Conservation (phyloP, 2,113 vertebrate species). For the Passer montanus region DNA sequence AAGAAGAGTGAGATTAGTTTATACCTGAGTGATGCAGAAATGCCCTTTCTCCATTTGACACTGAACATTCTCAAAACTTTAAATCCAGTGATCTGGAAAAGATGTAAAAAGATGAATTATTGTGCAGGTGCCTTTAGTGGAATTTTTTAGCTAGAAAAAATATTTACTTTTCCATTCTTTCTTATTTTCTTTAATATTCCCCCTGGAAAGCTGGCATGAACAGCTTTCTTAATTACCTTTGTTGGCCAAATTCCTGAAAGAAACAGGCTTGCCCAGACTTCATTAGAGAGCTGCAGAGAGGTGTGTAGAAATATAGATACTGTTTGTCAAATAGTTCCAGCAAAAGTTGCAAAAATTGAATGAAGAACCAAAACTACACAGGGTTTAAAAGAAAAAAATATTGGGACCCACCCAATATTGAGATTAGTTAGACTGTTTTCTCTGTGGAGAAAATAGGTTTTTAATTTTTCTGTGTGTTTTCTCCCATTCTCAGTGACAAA, state of each 20-base stretch:
- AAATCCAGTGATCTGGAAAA: background rate
- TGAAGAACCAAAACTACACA: background rate
- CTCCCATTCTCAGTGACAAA: background rate
- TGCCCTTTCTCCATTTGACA: accelerated
- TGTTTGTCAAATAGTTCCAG: background rate
- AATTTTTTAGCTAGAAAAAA: background rate
- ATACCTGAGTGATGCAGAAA: background rate
- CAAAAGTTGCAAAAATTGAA: background rate
- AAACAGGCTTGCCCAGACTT: background rate
- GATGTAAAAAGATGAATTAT: background rate
- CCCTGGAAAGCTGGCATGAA: background rate
- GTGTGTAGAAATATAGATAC: background rate
- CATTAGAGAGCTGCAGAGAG: background rate
- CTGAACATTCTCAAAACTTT: background rate
- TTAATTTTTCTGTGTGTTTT: background rate
- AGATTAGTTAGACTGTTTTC: background rate
- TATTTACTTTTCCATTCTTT: background rate
- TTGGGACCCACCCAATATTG: background rate
- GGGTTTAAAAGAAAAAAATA: background rate
- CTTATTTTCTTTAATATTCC: background rate
- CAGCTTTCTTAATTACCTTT: background rate
- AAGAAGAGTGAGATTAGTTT: background rate
- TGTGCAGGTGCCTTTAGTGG: background rate
- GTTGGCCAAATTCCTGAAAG: background rate
- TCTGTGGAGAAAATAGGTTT: background rate